phyloP scores from a whole-genome alignment of 30 jellyfish, hydroid and myxozoan species.

The Aurelia aurita region DNA sequence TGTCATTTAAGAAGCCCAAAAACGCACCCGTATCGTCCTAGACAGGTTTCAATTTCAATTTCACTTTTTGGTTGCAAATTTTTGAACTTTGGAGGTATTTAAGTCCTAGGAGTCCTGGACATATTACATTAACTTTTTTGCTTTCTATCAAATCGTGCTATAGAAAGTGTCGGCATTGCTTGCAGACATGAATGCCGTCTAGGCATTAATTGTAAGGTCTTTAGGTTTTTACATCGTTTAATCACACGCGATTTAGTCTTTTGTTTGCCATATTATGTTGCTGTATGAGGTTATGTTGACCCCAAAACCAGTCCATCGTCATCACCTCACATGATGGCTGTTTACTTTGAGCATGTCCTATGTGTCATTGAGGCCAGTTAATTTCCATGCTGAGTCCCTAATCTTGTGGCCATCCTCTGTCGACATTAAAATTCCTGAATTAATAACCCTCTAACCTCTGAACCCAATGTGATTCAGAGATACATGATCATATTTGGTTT shows the following conservation, averaged over 20 bases:
- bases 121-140: not conserved
- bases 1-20: conserved; percentile 97
- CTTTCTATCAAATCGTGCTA: conserved; percentile 14
- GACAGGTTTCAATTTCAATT: conserved; percentile 50
- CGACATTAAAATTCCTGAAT: no score
- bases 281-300: conserved; percentile 57
- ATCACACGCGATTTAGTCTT: conserved; percentile 47
- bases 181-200: conserved; percentile 58
- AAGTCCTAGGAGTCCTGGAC: conserved; percentile 7
- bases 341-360: not conserved
- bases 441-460: no score
- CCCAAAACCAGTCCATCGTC: conserved; percentile 30
- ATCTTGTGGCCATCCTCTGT: no score
- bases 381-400: no score
- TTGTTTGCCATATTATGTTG: conserved; percentile 32
- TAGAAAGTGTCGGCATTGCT: conserved; percentile 23
- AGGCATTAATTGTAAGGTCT: conserved; percentile 10
- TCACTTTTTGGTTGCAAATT: not conserved
- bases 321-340: conserved; percentile 44
- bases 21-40: conserved; percentile 58
- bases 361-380: no score
- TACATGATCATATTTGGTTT: no score
- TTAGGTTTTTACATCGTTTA: conserved; percentile 40
- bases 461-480: no score
- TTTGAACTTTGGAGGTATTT: not conserved